phyloP scores from a whole-genome alignment of 2,113 vertebrate genomes.

The Proterorhinus semilunaris region DNA sequence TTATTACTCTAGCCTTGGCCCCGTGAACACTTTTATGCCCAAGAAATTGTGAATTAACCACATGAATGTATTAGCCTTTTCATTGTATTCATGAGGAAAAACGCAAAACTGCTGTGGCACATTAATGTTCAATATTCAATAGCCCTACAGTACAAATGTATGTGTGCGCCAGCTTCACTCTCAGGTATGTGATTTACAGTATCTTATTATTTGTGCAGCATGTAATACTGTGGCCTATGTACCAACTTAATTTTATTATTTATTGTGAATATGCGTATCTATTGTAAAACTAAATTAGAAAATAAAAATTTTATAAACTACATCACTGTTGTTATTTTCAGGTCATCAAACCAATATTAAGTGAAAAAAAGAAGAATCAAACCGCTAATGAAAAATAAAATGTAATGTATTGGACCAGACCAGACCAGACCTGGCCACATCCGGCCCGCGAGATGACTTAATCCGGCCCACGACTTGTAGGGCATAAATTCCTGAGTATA shows the following conservation, averaged over 20 bases:
- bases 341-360: not conserved
- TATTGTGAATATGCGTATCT: not conserved
- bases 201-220: constrained; percentile 47
- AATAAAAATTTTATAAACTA: not conserved
- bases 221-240: constrained; percentile 23
- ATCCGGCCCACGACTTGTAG: no score
- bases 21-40: not conserved
- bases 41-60: not conserved
- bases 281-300: not conserved
- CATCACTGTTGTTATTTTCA: not conserved
- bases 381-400: not conserved
- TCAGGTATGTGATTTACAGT: constrained; percentile 18
- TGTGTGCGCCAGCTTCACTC: constrained; percentile 19
- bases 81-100: constrained; percentile 17
- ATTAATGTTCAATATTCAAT: constrained; percentile 22
- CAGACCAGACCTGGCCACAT: no score
- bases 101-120: constrained; percentile 1
- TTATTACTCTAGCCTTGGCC: not conserved
- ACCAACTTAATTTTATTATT: constrained; percentile 10
- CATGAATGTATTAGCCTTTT: not conserved
- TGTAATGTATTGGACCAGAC: not conserved
- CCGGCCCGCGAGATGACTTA: no score
- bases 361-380: not conserved
- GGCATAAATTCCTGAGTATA: no score
- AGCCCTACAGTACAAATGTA: constrained; percentile 18